Evolutionary conservation across 2,113 vertebrate species (phyloP).

Genomic region (Pyrgilauda ruficollis): DNA sequence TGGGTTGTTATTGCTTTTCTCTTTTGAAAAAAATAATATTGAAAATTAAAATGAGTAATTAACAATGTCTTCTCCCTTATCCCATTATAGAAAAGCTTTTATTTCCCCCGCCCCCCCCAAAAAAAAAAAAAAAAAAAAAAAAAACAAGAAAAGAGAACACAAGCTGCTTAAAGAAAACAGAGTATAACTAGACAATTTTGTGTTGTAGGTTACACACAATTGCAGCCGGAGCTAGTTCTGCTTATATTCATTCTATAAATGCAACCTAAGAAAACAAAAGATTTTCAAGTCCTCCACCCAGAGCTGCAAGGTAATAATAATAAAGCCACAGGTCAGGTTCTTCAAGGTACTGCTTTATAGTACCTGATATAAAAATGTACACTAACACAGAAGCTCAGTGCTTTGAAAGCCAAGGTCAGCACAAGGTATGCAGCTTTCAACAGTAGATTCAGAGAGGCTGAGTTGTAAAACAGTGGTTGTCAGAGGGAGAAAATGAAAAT

Average conservation of each 20-base stretch:
- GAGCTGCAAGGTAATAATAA: background rate
- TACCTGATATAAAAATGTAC: rapidly evolving
- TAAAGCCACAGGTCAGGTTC: background rate
- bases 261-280: background rate
- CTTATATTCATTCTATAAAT: background rate
- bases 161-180: slow-evolving; percentile 23
- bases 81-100: background rate
- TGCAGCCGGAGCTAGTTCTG: background rate
- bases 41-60: slow-evolving; percentile 54
- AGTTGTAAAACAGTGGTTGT: background rate
- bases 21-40: background rate
- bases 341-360: background rate
- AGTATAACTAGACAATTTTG: background rate
- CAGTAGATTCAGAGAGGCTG: background rate
- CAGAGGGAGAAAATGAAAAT: background rate
- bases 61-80: background rate
- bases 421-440: background rate
- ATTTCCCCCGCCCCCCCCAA: too few species aligned
- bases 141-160: background rate
- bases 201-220: background rate
- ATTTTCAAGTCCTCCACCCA: background rate
- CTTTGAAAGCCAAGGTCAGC: background rate
- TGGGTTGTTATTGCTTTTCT: background rate
- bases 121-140: background rate
- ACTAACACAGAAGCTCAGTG: background rate